These are phyloP conservation scores for Acrocera orbiculus DNA, from an alignment of 2,888 invertebrate genomes.

Conservation along the genomic window DNA sequence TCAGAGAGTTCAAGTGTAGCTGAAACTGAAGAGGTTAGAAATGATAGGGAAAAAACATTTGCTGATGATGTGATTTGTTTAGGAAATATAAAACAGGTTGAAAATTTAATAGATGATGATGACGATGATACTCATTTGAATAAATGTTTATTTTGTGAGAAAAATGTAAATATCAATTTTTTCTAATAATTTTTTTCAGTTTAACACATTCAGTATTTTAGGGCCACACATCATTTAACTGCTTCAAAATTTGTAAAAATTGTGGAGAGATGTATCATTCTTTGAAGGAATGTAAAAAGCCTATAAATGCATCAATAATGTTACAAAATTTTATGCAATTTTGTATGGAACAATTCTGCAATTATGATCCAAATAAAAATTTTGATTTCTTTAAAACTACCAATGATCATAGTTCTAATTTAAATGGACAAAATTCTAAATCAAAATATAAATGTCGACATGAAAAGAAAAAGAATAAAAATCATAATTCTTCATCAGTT, in stretches of 20 bases:
- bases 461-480: neutral
- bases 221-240: slow-evolving; percentile 24
- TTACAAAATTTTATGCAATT: slow-evolving; percentile 26
- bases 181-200: slow-evolving; percentile 3
- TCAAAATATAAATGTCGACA: neutral
- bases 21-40: no score
- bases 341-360: slow-evolving; percentile 19
- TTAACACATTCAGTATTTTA: slow-evolving; percentile 6
- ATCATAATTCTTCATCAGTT: neutral
- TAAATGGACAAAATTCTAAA: no score
- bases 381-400: neutral
- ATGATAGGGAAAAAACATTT: neutral
- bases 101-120: slow-evolving; percentile 19
- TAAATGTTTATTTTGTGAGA: slow-evolving; percentile 22
- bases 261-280: slow-evolving; percentile 22
- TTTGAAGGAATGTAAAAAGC: slow-evolving; percentile 20
- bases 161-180: slow-evolving; percentile 15
- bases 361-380: slow-evolving; percentile 1
- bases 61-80: slow-evolving; percentile 26
- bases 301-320: slow-evolving; percentile 21
- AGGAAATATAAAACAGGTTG: slow-evolving; percentile 16
- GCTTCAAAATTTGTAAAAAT: slow-evolving; percentile 24
- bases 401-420: no score
- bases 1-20: no score
- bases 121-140: slow-evolving; percentile 6